phyloP scores from a whole-genome alignment of 2,888 invertebrate species.

The Oscheius sp. region DNA sequence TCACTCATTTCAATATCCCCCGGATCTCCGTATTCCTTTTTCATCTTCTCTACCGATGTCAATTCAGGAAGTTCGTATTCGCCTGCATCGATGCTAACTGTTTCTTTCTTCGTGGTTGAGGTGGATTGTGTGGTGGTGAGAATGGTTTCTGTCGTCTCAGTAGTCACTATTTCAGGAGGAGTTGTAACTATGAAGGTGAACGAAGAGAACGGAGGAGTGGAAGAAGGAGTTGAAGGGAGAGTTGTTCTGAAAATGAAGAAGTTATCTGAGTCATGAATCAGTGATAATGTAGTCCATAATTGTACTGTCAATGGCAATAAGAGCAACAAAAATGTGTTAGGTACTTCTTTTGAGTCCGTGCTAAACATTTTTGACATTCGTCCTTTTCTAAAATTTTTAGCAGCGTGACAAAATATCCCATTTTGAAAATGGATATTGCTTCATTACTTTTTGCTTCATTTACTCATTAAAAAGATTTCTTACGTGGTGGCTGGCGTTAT shows the following conservation, averaged over 20 bases:
- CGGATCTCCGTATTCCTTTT: slow-evolving; percentile 49
- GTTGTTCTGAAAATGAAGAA: slow-evolving; percentile 6
- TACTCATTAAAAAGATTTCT: too few species aligned
- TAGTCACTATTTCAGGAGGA: background rate
- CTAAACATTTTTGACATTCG: too few species aligned
- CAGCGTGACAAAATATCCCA: too few species aligned
- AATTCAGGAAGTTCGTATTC: slow-evolving; percentile 35
- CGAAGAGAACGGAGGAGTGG: background rate
- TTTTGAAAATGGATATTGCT: too few species aligned
- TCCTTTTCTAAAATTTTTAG: too few species aligned
- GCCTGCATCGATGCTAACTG: slow-evolving; percentile 26
- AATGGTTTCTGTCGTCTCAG: slow-evolving; percentile 10
- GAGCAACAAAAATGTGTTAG: too few species aligned
- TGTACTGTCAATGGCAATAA: too few species aligned
- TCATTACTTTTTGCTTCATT: background rate
- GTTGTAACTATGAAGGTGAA: background rate
- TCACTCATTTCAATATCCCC: slow-evolving; percentile 38
- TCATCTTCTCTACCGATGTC: slow-evolving; percentile 32
- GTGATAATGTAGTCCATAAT: too few species aligned
- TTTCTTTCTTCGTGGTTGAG: slow-evolving; percentile 22
- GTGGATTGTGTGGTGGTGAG: slow-evolving; percentile 31
- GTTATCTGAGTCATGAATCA: too few species aligned
- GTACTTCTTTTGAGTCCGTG: too few species aligned
- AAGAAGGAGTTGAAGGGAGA: slow-evolving; percentile 12
- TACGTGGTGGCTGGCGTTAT: too few species aligned